Base-by-base conservation (phyloP, 2,888 invertebrate genomes). In the Acleris holmiana region DNA sequence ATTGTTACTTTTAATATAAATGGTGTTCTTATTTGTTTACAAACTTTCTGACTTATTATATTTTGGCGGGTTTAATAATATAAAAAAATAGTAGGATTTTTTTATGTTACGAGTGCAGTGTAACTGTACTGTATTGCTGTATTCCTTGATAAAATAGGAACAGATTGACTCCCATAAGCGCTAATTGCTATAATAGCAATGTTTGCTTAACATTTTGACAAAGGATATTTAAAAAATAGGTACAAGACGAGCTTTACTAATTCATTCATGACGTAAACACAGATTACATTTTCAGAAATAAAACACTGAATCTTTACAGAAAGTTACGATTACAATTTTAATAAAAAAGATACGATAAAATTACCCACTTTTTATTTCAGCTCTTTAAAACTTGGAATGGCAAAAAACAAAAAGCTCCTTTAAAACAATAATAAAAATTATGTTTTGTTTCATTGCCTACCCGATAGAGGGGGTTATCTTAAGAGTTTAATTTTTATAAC, bases 401-500 rank as follows among this genome's bases (percentile, higher is more conserved):
- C 78, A 76, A 74, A 84, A 87, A 84, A 83, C 84, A 86, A 84
- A 87, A 76, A 85, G 82, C 78, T 79, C 74, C 78, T 83, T 84
- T 82, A 78, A 75, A 84, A 82, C 83, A 84, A 86, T 81, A 83
- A 88, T 88, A 85, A 86, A 88, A 89, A 89, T 86, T 87, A 88
- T 81, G 79, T 77, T 79, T 70, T 75, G 71, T 75, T 74, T 63
- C 67, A 78, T 78, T 78, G 77, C 78, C 77, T 76, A 68, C 68
- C 68, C 79, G 82, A 83, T 85, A 86, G 85, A 82, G 81, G 77
- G 78, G 74, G 78, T 82, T 82, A 64, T 82, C 80, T 85, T 86
- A 85, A 86, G 88, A 87, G 84, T 89, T 88, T 88, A 90, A 89
- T 89, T 91, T 89, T 89, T 87, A 88, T 76, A 85, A 82, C 85